A percentile compares a stretch with the other conserved stretches of the same genome.
Evolutionary conservation across 2,113 vertebrate species (phyloP).

Genomic region (Stercorarius parasiticus): DNA sequence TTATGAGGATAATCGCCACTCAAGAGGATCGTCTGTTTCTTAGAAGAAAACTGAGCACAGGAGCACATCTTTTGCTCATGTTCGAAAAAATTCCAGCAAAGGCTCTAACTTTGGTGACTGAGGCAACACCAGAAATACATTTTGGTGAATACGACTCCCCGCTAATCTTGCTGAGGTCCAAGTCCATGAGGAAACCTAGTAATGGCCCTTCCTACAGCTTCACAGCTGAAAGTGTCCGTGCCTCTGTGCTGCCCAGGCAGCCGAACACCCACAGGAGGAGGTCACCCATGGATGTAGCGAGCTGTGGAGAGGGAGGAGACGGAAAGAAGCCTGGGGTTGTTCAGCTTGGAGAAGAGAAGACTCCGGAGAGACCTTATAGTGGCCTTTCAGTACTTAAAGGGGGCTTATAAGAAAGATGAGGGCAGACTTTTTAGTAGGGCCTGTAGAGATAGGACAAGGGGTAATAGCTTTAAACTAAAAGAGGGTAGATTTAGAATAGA

Average conservation of each 20-base stretch:
- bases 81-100: neutral
- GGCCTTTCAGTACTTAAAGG: neutral
- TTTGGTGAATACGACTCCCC: neutral
- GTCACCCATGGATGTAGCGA: accelerated
- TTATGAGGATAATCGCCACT: neutral
- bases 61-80: accelerated
- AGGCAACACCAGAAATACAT: accelerated
- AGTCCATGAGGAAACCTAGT: neutral
- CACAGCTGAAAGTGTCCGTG: neutral
- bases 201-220: neutral
- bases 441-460: neutral
- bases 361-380: neutral
- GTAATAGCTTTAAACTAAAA: neutral
- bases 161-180: neutral
- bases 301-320: neutral
- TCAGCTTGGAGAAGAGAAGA: neutral
- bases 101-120: neutral
- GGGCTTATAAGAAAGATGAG: neutral
- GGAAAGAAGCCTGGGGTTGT: neutral
- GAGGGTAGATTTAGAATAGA: neutral
- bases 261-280: neutral
- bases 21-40: neutral
- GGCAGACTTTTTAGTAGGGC: neutral
- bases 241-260: neutral
- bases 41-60: accelerated